phyloP scores from a whole-genome alignment of 2,888 invertebrate genomes.

The Choristoneura rosaceana region DNA sequence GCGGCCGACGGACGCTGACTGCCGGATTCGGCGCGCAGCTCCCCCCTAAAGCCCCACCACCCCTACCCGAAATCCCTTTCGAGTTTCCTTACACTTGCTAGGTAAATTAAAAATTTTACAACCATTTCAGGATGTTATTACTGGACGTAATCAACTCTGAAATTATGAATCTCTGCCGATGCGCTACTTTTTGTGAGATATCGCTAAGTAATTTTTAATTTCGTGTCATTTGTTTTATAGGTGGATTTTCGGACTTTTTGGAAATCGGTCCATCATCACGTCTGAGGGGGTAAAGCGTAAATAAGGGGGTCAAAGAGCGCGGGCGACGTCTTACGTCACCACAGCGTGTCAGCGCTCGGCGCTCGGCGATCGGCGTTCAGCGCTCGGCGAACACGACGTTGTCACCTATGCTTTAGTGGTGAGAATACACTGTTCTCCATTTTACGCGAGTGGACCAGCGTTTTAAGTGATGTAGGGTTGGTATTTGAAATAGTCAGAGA shows the following conservation, averaged over 20 bases:
- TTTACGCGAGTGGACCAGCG: conserved; percentile 1
- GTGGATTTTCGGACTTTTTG: not conserved
- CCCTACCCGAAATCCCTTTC: conserved; percentile 61
- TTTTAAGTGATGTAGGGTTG: conserved; percentile 15
- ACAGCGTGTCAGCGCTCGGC: conserved; percentile 9
- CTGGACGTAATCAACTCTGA: conserved; percentile 21
- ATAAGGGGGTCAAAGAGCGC: conserved; percentile 6
- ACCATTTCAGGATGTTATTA: conserved; percentile 33
- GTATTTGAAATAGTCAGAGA: conserved; percentile 18
- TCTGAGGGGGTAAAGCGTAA: conserved; percentile 3
- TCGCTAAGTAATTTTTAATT: conserved; percentile 6
- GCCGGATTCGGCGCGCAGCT: conserved; percentile 67
- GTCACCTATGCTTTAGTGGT: conserved; percentile 26
- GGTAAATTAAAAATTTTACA: conserved; percentile 57
- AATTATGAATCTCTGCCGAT: conserved; percentile 6
- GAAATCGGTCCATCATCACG: conserved; percentile 2
- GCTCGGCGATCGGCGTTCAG: conserved; percentile 10
- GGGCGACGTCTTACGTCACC: conserved; percentile 22
- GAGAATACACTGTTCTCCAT: conserved; percentile 4
- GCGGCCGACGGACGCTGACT: conserved; percentile 61
- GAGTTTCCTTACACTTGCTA: conserved; percentile 50
- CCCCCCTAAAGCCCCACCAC: conserved; percentile 47
- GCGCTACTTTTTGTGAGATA: conserved; percentile 8
- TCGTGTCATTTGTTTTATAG: not conserved
- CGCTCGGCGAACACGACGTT: conserved; percentile 19